These are phyloP conservation scores for Saturnia pavonia DNA, from an alignment of 2,888 invertebrate species.

Conservation along the genomic window DNA sequence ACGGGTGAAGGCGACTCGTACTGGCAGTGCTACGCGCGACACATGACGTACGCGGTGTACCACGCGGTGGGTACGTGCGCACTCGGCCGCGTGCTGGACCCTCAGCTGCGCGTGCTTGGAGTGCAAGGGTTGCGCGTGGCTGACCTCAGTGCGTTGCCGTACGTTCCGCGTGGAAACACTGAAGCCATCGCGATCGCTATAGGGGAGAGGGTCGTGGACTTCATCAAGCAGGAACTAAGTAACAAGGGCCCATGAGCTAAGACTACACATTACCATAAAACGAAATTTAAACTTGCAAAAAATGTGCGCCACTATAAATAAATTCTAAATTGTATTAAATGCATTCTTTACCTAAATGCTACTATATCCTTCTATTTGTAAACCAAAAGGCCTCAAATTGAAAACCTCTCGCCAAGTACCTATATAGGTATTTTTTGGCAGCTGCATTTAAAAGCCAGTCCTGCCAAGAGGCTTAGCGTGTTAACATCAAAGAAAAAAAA, in stretches of 20 bases:
- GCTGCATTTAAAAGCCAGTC: too few species aligned
- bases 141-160: slow-evolving; percentile 50
- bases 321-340: neutral
- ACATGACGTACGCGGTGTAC: slow-evolving; percentile 53
- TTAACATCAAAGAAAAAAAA: too few species aligned
- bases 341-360: too few species aligned
- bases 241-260: neutral
- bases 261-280: neutral
- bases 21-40: slow-evolving; percentile 59
- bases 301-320: neutral
- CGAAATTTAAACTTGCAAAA: neutral
- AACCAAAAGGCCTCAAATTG: too few species aligned
- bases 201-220: slow-evolving; percentile 53
- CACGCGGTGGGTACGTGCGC: slow-evolving; percentile 57
- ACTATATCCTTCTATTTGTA: too few species aligned
- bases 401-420: too few species aligned
- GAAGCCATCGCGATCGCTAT: slow-evolving; percentile 55
- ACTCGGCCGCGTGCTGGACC: slow-evolving; percentile 53
- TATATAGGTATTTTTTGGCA: too few species aligned
- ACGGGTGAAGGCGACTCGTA: slow-evolving; percentile 38
- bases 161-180: slow-evolving; percentile 50
- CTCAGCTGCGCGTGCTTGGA: slow-evolving; percentile 48
- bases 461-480: too few species aligned
- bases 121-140: slow-evolving; percentile 49
- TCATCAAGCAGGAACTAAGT: slow-evolving; percentile 35